phyloP scores from a whole-genome alignment of 2,888 invertebrate genomes.

The Achlya flavicornis region DNA sequence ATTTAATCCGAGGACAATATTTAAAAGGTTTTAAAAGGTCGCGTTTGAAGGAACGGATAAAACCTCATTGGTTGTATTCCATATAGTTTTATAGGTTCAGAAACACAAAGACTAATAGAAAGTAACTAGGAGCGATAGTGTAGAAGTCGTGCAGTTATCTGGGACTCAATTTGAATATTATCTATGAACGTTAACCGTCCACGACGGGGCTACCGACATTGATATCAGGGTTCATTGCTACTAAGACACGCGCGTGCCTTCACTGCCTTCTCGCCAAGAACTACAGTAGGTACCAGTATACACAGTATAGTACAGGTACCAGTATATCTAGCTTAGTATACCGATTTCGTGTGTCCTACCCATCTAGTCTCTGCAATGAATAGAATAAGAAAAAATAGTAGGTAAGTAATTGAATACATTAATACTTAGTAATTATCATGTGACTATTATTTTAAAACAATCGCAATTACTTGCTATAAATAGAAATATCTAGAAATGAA shows the following conservation, averaged over 20 bases:
- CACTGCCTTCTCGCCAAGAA: neutral
- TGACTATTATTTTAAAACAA: no score
- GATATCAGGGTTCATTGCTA: slow-evolving; percentile 13
- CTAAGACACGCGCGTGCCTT: slow-evolving; percentile 8
- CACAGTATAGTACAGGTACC: no score
- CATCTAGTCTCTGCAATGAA: neutral
- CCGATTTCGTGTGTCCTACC: neutral
- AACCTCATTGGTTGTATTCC: slow-evolving; percentile 18
- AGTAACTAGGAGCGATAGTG: slow-evolving; percentile 21
- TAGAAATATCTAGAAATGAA: no score
- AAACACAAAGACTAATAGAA: slow-evolving; percentile 17
- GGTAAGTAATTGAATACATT: no score
- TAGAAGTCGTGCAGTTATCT: slow-evolving; percentile 27
- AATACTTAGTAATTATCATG: no score
- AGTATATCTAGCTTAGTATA: neutral
- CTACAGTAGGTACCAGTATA: neutral
- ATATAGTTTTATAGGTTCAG: neutral
- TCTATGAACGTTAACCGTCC: slow-evolving; percentile 21
- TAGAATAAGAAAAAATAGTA: no score
- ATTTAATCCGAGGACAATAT: slow-evolving; percentile 46
- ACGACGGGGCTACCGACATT: slow-evolving; percentile 18
- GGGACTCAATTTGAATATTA: slow-evolving; percentile 31
- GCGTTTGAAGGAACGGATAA: slow-evolving; percentile 21
- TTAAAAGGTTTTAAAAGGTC: slow-evolving; percentile 40
- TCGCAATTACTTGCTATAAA: no score